Evolutionary conservation across 2,888 invertebrate genomes (phyloP).

Genomic region (Drosophila limbata): DNA sequence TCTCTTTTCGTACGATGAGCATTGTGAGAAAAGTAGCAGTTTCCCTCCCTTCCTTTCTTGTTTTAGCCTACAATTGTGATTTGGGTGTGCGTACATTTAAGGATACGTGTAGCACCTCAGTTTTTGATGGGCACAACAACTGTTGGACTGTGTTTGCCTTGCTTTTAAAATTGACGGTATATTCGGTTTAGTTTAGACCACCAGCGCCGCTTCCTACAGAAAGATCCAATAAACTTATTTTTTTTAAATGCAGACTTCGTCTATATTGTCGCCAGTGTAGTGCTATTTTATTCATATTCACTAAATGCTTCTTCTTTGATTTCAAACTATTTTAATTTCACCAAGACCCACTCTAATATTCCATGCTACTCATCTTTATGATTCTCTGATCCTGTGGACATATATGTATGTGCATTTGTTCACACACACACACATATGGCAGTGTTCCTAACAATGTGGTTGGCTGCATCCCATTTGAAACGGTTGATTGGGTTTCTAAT

Average conservation of each 20-base stretch:
- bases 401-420: conserved; percentile 10
- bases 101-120: conserved; percentile 47
- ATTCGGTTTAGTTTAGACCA: conserved; percentile 54
- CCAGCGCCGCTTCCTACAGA: conserved; percentile 35
- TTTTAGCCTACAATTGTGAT: conserved; percentile 37
- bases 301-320: neutral
- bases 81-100: conserved; percentile 31
- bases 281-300: neutral
- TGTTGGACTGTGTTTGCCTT: conserved; percentile 46
- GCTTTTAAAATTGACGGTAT: conserved; percentile 57
- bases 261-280: neutral
- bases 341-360: conserved; percentile 48
- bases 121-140: conserved; percentile 48
- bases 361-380: conserved; percentile 59
- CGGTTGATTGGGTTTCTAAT: conserved; percentile 72
- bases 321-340: neutral
- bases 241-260: neutral
- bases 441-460: conserved; percentile 12
- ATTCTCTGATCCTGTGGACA: conserved; percentile 3
- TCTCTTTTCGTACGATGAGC: conserved; percentile 77
- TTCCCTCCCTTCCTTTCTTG: conserved; percentile 32
- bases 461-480: conserved; percentile 65
- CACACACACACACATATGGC: conserved; percentile 6
- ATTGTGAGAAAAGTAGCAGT: conserved; percentile 78
- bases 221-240: neutral